phyloP scores from a whole-genome alignment of 2,888 invertebrate genomes.

The Lumbricus terrestris region DNA sequence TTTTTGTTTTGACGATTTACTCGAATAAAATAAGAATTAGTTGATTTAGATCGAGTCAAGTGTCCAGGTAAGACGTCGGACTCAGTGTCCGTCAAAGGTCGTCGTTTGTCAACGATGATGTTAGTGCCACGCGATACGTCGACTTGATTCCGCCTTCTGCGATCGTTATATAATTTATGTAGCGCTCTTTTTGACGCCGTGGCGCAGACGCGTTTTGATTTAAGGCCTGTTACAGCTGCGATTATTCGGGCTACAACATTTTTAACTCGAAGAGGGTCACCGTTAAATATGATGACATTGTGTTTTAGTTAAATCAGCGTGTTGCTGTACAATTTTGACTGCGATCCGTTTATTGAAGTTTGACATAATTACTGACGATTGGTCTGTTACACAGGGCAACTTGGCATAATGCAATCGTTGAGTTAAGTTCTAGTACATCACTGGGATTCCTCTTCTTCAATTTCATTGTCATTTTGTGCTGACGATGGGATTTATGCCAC shows the following conservation, averaged over 20 bases:
- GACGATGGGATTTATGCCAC: neutral
- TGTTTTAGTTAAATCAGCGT: neutral
- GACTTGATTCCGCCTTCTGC: neutral
- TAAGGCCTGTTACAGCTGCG: neutral
- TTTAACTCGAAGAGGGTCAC: neutral
- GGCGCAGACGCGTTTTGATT: neutral
- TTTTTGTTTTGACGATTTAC: slow-evolving; percentile 12
- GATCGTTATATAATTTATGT: neutral
- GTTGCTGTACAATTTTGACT: neutral
- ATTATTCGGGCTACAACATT: neutral
- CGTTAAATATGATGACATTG: neutral
- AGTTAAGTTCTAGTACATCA: neutral
- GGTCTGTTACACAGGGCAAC: neutral
- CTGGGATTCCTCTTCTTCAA: neutral
- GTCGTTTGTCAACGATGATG: neutral
- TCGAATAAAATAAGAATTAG: slow-evolving; percentile 9
- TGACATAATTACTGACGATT: neutral
- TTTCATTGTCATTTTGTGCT: too few relatives aligned
- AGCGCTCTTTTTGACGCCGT: neutral
- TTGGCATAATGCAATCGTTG: neutral
- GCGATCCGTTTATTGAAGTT: neutral
- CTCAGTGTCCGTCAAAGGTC: neutral
- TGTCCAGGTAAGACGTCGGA: neutral
- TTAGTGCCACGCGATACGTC: neutral
- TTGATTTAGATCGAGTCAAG: neutral